Conservation (phyloP, 2,113 vertebrate species). For the Hirundichthys speculiger region DNA sequence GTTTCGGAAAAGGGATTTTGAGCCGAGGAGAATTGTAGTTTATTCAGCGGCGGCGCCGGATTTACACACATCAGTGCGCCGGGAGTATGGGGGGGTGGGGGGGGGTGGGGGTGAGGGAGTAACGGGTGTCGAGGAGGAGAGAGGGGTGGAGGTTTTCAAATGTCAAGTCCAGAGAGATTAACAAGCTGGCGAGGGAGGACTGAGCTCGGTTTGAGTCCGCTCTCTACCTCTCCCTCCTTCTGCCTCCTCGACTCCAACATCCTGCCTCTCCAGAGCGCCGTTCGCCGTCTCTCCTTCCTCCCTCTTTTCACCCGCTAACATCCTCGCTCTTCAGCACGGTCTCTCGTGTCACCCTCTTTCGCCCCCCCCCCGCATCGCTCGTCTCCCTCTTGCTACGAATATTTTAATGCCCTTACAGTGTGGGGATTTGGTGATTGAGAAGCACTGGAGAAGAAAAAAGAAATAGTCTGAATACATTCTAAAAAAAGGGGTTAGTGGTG, state of each 20-base stretch:
- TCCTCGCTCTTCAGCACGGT: slow-evolving; percentile 28
- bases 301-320: slow-evolving; percentile 23
- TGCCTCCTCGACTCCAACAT: slow-evolving; percentile 25
- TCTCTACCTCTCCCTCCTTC: slow-evolving; percentile 17
- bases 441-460: slow-evolving; percentile 5
- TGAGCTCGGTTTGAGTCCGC: slow-evolving; percentile 32
- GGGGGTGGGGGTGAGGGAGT: slow-evolving; percentile 2
- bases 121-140: slow-evolving; percentile 16
- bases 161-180: slow-evolving; percentile 75
- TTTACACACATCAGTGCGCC: slow-evolving; percentile 61
- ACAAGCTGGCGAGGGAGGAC: slow-evolving; percentile 58
- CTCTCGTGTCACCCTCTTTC: slow-evolving; percentile 31
- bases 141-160: slow-evolving; percentile 67
- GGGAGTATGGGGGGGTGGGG: slow-evolving; percentile 30
- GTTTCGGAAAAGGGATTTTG: slow-evolving; percentile 68
- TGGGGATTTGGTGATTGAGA: slow-evolving; percentile 63
- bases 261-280: slow-evolving; percentile 10
- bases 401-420: slow-evolving; percentile 62
- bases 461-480: slow-evolving; percentile 54
- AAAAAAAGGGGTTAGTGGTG: slow-evolving; percentile 54
- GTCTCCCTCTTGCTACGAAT: slow-evolving; percentile 16
- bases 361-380: slow-evolving; percentile 5
- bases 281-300: slow-evolving; percentile 14
- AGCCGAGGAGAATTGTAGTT: slow-evolving; percentile 59
- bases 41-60: slow-evolving; percentile 54